Evolutionary conservation across 2,888 invertebrate species (phyloP), one percentile per base, ranked within the genome.

Genomic region (Lasius platythorax): DNA sequence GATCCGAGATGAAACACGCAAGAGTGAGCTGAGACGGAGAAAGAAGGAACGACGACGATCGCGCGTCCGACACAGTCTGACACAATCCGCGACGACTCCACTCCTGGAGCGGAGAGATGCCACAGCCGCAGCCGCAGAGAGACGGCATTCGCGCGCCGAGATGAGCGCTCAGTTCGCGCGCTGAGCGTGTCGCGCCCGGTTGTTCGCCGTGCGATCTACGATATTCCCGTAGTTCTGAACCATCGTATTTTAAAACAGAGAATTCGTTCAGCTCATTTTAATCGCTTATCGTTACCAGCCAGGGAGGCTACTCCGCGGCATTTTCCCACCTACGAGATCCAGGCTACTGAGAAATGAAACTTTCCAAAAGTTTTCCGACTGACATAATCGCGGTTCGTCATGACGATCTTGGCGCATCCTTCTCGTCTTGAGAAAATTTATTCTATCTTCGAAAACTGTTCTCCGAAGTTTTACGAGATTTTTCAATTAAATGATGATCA

Each of bases 101-200:
- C 73, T 82, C 79, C 75, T 88, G 89, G 87, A 89, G 88, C 86
- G 74, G 86, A 89, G 83, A 79, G 89, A 83, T 85, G 87, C 67
- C 85, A 82, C 83, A 82, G 84, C 70, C 87, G 85, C 86, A 83
- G 86, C 83, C 82, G 84, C 81, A 61, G 82, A 82, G 83, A 81
- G 87, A 85, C 88, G 85, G 83, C 76, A 84, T 83, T 84, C 87
- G 82, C 63, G 46, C 67, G 66, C 50, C 83, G 85, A 83, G 86
- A 43, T 85, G 86, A 67, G 83, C 85, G 79, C 56, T 81, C 93
- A 94, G 93, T 93, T 91, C 90, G 91, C 91, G 91, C 88, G 91
- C 89, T 89, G 92, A 92, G 89, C 92, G 93, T 93, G 92, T 88
- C 91, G 90, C 91, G 93, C 88, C 88, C 92, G 92, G 73, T 87